Conservation (phyloP, 2,113 vertebrate genomes). For the Glaucomys volans region DNA sequence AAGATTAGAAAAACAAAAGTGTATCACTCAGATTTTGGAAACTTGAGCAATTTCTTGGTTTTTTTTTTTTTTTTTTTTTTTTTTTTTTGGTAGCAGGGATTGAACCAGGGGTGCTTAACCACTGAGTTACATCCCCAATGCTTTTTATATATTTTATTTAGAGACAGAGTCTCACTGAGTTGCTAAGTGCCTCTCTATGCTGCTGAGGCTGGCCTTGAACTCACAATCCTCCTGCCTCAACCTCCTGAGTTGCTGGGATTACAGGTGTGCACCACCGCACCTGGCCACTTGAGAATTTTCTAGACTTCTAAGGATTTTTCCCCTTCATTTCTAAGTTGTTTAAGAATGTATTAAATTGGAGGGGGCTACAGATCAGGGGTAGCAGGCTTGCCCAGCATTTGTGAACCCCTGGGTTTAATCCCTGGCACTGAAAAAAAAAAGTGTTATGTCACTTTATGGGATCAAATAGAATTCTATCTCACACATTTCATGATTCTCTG, state of each 20-base stretch:
- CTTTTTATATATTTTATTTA: too few relatives aligned
- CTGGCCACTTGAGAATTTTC: neutral
- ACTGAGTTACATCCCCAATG: too few relatives aligned
- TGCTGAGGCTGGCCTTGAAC: too few relatives aligned
- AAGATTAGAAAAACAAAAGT: neutral
- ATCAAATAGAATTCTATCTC: neutral
- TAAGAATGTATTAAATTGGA: neutral
- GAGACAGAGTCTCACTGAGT: too few relatives aligned
- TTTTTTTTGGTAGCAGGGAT: too few relatives aligned
- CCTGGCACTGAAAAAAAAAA: neutral
- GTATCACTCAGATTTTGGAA: neutral
- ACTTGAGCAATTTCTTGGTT: too few relatives aligned
- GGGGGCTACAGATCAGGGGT: neutral
- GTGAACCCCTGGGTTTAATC: neutral
- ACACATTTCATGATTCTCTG: neutral
- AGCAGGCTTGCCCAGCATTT: neutral
- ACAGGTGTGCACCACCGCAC: too few relatives aligned
- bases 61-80: too few relatives aligned
- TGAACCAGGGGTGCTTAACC: too few relatives aligned
- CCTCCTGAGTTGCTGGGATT: too few relatives aligned
- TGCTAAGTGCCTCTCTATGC: too few relatives aligned
- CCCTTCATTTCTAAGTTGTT: neutral
- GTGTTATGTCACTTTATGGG: neutral
- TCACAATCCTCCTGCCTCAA: too few relatives aligned
- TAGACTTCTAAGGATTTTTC: neutral